Base-by-base conservation (phyloP, 1,140 invertebrate genomes). In the Danaus melanippus region DNA sequence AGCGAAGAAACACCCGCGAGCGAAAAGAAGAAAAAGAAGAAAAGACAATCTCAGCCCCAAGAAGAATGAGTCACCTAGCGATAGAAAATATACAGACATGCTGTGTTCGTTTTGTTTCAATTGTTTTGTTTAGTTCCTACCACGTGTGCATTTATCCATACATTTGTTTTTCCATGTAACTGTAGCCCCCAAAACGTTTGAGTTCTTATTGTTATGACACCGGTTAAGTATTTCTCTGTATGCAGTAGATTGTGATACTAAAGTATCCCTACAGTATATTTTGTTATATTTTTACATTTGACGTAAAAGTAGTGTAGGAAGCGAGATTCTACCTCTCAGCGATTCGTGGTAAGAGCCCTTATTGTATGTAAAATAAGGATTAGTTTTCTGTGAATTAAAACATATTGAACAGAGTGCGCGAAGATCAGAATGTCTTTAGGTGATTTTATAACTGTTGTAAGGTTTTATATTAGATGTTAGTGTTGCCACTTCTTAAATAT, bases 1-100 rank as follows among this genome's bases (percentile, higher is more conserved):
- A 32, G 21, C 21, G 21, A 32, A 32, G 21, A 12, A 11, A 10
- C 45, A 54, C 39, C 50, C 11, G 52, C 47, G 32, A 57, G 7
- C 57, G 78, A 79, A 48, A 84, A 86, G 57, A 86, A 85, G 58
- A 86, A 86, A 52, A 86, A 86, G 64, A 86, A 85, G 49, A 50
- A 63, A 79, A 44, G 67, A 62, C 72, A 74, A 44, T 76, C 71
- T 1, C 67, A 71, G 55, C 59, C 61, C 10, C 66, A 74, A 67
- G 74, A 79, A 57, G 65, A 80, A 58, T 71, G 71, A 64, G 44
- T 46, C 21, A 32, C 21, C 21, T 32, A 32, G 21, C 21, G 21
- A 3, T 32, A 3, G 6, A 32, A 15, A 32, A 32, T 32, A 32
- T 32, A 32, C 21, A 32, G 21, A 32, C 21, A 32, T 32, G 6